These are phyloP conservation scores for Biston betularia DNA, from an alignment of 2,888 invertebrate genomes.

Conservation along the genomic window DNA sequence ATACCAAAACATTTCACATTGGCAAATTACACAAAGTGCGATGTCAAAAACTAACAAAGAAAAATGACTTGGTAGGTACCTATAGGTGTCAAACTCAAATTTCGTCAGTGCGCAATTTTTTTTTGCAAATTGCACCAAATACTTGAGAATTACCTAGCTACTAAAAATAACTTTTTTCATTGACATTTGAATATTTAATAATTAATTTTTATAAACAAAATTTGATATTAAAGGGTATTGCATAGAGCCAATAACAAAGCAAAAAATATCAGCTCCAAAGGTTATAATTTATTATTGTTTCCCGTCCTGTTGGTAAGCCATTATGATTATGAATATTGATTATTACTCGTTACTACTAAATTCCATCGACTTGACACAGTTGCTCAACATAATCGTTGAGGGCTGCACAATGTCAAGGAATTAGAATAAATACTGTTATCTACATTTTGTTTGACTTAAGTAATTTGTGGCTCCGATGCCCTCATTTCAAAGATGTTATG, in stretches of 20 bases:
- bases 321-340: slow-evolving; percentile 28
- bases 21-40: no score
- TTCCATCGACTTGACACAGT: slow-evolving; percentile 66
- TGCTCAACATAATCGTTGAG: slow-evolving; percentile 50
- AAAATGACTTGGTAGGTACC: no score
- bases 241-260: no score
- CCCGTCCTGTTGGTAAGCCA: slow-evolving; percentile 2
- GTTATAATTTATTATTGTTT: not conserved
- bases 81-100: no score
- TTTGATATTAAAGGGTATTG: no score
- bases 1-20: no score
- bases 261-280: not conserved
- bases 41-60: no score
- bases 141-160: no score
- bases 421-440: slow-evolving; percentile 38
- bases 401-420: slow-evolving; percentile 66
- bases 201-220: no score
- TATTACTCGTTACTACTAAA: slow-evolving; percentile 11
- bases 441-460: slow-evolving; percentile 29
- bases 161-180: no score
- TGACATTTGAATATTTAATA: no score
- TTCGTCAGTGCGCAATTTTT: no score
- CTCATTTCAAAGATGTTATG: slow-evolving; percentile 20
- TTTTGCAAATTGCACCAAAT: not conserved
- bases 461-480: slow-evolving; percentile 31